Base-by-base conservation (phyloP, 2,888 invertebrate species). In the Hofmannophila pseudospretella region DNA sequence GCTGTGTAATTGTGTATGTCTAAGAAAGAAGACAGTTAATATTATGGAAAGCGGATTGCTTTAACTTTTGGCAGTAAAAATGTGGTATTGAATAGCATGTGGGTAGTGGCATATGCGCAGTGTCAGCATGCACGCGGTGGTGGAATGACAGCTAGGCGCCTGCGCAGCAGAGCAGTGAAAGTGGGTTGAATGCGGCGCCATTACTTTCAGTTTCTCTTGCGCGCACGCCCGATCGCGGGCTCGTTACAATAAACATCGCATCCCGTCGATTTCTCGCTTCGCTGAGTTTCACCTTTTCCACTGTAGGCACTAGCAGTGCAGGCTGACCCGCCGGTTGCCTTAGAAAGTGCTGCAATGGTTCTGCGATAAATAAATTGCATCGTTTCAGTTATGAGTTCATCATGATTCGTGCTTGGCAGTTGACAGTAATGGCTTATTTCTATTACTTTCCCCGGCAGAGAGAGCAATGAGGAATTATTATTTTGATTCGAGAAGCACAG, bases 201-300 rank as follows among this genome's bases (percentile, higher is more conserved):
- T 82, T 77, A 85, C 85, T 85, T 85, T 85, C 84, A 74, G 76
- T 86, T 85, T 85, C 84, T 82, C 82, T 82, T 74, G 81, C 72
- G 68, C 67, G 68, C 73, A 69, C 73, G 78, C 78, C 69, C 68
- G 75, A 69, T 70, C 73, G 72, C 71, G 66, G 66, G 75, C 75
- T 79, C 77, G 81, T 77, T 84, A 85, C 84, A 84, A 85, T 84
- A 84, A 82, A 79, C 81, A 76, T 79, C 71, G 78, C 82, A 81
- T 82, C 84, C 82, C 81, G 81, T 70, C 79, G 84, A 85, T 85
- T 86, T 86, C 85, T 82, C 82, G 84, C 79, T 77, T 70, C 67
- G 76, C 75, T 74, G 79, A 85, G 78, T 85, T 85, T 85, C 85
- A 82, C 85, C 84, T 82, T 81, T 81, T 79, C 79, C 76, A 78